These are phyloP conservation scores for Polydrusus tereticollis DNA, from an alignment of 2,888 invertebrate species.

Conservation along the genomic window DNA sequence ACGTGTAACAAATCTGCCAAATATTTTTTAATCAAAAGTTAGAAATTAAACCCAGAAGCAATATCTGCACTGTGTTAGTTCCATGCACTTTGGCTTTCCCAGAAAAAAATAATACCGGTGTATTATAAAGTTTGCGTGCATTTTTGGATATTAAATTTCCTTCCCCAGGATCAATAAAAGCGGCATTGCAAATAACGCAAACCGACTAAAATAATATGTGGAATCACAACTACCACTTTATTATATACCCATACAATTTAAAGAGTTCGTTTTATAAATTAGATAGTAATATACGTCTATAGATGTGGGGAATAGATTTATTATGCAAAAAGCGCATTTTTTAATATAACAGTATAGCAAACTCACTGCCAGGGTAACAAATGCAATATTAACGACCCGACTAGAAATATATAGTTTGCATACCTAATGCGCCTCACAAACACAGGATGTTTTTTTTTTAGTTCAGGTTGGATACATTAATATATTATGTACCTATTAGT, in stretches of 20 bases:
- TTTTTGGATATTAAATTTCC: not conserved
- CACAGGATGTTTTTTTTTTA: too few relatives aligned
- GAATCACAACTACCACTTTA: conserved; percentile 12
- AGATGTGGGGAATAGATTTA: conserved; percentile 3
- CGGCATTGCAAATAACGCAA: conserved; percentile 28
- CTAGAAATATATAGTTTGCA: too few relatives aligned
- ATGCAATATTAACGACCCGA: too few relatives aligned
- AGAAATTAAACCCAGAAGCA: too few relatives aligned
- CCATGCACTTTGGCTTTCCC: not conserved
- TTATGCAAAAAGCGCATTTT: not conserved
- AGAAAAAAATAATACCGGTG: not conserved
- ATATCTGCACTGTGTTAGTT: too few relatives aligned
- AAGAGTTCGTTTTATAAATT: conserved; percentile 16
- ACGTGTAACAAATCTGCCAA: too few relatives aligned
- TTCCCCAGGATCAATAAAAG: conserved; percentile 22
- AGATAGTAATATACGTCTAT: not conserved
- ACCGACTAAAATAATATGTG: conserved; percentile 17
- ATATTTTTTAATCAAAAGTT: too few relatives aligned
- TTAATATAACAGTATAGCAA: not conserved
- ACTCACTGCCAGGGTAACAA: too few relatives aligned
- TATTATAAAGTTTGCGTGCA: conserved; percentile 2
- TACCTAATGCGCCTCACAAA: too few relatives aligned
- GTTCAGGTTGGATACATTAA: too few relatives aligned
- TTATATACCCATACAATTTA: conserved; percentile 7
- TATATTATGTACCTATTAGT: too few relatives aligned